Conservation (phyloP, 2,797 vertebrate species). For the Amblyraja radiata region DNA sequence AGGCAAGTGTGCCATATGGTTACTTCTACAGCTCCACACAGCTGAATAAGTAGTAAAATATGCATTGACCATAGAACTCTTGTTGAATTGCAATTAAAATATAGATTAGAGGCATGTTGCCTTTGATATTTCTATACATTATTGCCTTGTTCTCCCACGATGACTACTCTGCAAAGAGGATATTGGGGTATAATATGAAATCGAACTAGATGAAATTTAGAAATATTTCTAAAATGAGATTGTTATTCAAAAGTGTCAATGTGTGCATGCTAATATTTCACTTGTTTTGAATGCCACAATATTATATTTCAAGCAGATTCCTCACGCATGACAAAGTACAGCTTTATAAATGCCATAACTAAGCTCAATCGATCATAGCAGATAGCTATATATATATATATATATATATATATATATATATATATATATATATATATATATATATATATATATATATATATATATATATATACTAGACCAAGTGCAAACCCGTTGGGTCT, state of each 20-base stretch:
- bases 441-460: no score
- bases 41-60: not conserved
- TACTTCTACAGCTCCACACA: not conserved
- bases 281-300: no score
- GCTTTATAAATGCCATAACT: no score
- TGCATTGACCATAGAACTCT: not conserved
- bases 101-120: not conserved
- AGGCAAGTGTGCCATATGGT: no score
- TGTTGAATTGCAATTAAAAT: not conserved
- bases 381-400: conserved; percentile 15
- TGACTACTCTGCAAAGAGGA: not conserved
- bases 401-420: no score
- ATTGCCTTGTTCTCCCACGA: not conserved
- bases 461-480: no score
- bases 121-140: not conserved
- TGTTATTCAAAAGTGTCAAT: not conserved
- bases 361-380: no score
- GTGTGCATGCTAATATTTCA: not conserved
- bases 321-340: not conserved
- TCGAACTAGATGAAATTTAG: not conserved
- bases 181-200: not conserved
- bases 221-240: not conserved
- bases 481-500: no score
- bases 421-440: no score
- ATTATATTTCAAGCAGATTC: not conserved